Conservation (phyloP, 2,888 invertebrate species). For the Hypena proboscidalis region DNA sequence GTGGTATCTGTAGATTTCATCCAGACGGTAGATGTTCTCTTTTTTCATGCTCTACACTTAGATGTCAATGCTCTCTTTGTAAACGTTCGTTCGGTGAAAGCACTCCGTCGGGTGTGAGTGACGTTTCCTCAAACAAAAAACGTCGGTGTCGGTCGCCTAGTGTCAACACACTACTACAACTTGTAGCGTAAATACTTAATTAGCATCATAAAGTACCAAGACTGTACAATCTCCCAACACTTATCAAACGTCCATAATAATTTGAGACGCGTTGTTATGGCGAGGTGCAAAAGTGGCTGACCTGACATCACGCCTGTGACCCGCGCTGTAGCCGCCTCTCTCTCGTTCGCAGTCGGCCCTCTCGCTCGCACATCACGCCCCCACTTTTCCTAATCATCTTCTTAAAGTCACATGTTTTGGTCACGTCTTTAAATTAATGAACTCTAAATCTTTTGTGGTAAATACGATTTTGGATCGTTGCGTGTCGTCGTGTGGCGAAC, state of each 20-base stretch:
- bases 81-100: constrained; percentile 56
- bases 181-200: constrained; percentile 79
- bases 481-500: constrained; percentile 48
- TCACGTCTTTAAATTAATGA: constrained; percentile 77
- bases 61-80: constrained; percentile 54
- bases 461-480: constrained; percentile 74
- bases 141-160: constrained; percentile 44
- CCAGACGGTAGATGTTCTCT: constrained; percentile 41
- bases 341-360: constrained; percentile 57
- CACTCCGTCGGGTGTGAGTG: constrained; percentile 55
- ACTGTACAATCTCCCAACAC: constrained; percentile 81
- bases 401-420: constrained; percentile 81
- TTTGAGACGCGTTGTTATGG: constrained; percentile 86
- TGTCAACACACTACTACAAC: constrained; percentile 62
- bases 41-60: constrained; percentile 36
- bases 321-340: constrained; percentile 67
- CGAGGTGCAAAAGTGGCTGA: constrained; percentile 86
- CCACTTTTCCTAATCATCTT: constrained; percentile 81
- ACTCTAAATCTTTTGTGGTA: constrained; percentile 76
- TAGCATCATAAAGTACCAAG: constrained; percentile 82
- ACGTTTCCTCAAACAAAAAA: constrained; percentile 61
- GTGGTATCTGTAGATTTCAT: constrained; percentile 42
- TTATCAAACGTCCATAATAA: constrained; percentile 86
- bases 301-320: constrained; percentile 86
- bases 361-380: constrained; percentile 82